Conservation (phyloP, 2,888 invertebrate species). For the Acanthosoma haemorrhoidale region DNA sequence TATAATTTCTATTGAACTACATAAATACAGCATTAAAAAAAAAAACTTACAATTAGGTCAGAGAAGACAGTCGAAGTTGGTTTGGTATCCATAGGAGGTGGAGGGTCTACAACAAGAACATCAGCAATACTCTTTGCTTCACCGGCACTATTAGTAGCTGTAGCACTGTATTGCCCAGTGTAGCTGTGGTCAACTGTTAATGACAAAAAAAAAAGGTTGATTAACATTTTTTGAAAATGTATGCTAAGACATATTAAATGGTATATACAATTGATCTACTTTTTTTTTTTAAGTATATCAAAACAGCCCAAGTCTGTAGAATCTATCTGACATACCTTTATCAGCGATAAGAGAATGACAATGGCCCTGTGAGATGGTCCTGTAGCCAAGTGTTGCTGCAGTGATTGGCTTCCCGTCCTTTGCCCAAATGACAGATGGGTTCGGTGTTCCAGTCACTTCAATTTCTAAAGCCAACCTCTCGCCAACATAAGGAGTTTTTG, state of each 20-base stretch:
- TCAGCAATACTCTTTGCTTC: conserved; percentile 78
- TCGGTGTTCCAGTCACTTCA: conserved; percentile 72
- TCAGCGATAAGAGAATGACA: conserved; percentile 64
- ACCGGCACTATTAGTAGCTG: conserved; percentile 68
- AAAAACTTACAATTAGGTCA: conserved; percentile 30
- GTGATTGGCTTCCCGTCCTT: conserved; percentile 61
- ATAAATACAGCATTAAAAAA: too few species aligned
- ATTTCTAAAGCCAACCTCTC: conserved; percentile 68
- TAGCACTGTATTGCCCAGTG: conserved; percentile 70
- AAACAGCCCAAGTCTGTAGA: too few species aligned
- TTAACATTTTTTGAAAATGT: too few species aligned
- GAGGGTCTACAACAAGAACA: conserved; percentile 65
- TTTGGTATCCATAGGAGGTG: conserved; percentile 41
- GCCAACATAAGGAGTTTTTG: conserved; percentile 65
- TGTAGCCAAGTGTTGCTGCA: conserved; percentile 50
- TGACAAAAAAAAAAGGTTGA: not conserved
- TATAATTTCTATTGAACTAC: too few species aligned
- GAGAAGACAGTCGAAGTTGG: conserved; percentile 30
- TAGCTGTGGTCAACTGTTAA: conserved; percentile 48
- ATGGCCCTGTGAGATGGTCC: conserved; percentile 60
- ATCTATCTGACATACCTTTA: conserved; percentile 61
- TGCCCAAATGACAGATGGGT: conserved; percentile 66
- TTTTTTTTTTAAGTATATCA: too few species aligned
- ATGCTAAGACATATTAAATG: too few species aligned
- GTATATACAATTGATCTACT: too few species aligned